Evolutionary conservation across 2,113 vertebrate species (phyloP).

Genomic region (Burhinus bistriatus): DNA sequence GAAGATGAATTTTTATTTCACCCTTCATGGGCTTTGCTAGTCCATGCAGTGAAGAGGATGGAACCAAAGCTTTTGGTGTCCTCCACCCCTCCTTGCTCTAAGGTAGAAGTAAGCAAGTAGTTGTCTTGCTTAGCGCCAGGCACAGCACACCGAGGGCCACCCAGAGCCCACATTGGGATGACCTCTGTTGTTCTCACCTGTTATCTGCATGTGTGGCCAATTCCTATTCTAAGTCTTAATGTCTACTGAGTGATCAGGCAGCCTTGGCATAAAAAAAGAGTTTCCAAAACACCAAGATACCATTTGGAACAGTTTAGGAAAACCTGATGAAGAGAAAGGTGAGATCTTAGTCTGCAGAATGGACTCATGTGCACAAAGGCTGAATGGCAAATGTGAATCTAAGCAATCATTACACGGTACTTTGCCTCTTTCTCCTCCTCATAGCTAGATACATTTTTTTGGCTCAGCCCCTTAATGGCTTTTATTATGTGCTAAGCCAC

Average conservation of each 20-base stretch:
- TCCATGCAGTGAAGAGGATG: neutral
- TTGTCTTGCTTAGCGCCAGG: neutral
- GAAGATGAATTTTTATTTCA: neutral
- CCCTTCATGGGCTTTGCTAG: neutral
- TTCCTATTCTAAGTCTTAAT: neutral
- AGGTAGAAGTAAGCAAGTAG: neutral
- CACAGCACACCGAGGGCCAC: accelerated
- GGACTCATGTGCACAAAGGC: neutral
- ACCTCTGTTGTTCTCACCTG: neutral
- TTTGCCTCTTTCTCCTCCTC: conserved; percentile 8
- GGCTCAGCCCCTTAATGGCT: conserved; percentile 32
- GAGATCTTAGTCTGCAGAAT: neutral
- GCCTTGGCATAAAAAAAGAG: neutral
- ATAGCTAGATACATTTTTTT: conserved; percentile 42
- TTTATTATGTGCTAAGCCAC: conserved; percentile 32
- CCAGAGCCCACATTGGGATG: neutral
- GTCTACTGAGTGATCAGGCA: neutral
- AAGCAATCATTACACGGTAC: neutral
- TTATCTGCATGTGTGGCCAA: neutral
- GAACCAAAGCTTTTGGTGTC: neutral
- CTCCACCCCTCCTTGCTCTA: neutral
- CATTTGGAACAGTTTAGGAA: neutral
- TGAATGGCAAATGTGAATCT: conserved; percentile 16
- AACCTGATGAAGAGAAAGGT: neutral
- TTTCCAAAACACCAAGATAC: neutral